These are phyloP conservation scores for Plebejus melissa DNA, from an alignment of 2,888 invertebrate species.

Conservation along the genomic window DNA sequence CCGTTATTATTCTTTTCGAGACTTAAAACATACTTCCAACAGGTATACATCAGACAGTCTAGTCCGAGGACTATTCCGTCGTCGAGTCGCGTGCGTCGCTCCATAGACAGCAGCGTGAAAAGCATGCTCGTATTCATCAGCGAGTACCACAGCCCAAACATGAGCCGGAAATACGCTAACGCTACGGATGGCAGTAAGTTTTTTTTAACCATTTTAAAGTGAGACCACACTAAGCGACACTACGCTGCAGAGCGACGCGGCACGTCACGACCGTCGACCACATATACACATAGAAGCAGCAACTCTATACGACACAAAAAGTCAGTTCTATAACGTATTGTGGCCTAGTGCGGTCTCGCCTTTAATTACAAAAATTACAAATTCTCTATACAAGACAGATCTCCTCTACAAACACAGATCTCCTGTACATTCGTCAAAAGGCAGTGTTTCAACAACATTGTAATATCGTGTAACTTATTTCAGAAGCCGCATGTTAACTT, in stretches of 20 bases:
- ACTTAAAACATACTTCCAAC: not conserved
- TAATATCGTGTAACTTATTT: not conserved
- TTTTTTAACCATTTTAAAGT: no score
- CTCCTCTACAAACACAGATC: no score
- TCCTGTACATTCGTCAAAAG: not conserved
- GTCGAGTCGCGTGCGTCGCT: slow-evolving; percentile 46
- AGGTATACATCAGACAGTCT: slow-evolving; percentile 60
- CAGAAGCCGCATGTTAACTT: not conserved
- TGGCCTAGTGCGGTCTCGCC: no score
- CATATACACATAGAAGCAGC: no score
- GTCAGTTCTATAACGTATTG: no score
- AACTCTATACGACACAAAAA: no score
- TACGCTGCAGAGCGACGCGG: no score
- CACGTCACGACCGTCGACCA: no score
- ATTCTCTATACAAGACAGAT: not conserved
- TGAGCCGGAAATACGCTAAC: slow-evolving; percentile 51
- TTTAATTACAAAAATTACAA: not conserved
- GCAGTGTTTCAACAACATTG: not conserved
- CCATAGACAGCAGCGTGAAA: slow-evolving; percentile 52
- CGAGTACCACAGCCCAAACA: slow-evolving; percentile 48
- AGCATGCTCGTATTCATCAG: slow-evolving; percentile 64
- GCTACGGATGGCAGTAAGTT: slow-evolving; percentile 48
- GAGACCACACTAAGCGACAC: no score
- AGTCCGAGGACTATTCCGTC: slow-evolving; percentile 39
- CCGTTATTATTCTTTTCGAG: not conserved